phyloP scores from a whole-genome alignment of 2,113 vertebrate species.

The Psilopogon haemacephalus region DNA sequence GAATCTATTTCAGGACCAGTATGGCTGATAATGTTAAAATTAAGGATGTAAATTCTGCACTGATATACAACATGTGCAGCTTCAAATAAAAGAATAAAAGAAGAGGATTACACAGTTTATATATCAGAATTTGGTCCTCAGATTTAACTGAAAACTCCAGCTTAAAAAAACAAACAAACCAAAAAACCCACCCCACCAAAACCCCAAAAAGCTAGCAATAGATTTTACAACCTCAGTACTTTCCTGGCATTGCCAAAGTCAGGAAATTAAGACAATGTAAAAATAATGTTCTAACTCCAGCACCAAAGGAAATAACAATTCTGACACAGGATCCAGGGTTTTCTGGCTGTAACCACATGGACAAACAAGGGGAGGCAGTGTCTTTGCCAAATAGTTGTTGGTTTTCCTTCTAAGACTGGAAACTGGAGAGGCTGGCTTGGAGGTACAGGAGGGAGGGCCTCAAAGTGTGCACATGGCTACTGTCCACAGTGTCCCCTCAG shows the following conservation, averaged over 20 bases:
- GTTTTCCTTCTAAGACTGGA: neutral
- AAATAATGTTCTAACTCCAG: neutral
- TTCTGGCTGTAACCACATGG: neutral
- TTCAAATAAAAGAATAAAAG: neutral
- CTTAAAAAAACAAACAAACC: neutral
- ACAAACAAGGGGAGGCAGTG: neutral
- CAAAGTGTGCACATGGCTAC: neutral
- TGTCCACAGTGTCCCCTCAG: neutral
- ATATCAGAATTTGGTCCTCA: neutral
- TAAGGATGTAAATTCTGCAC: neutral
- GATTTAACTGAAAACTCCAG: neutral
- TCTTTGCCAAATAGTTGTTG: neutral
- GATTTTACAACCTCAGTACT: neutral
- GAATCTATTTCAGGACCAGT: neutral
- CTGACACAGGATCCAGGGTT: neutral
- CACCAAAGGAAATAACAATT: neutral
- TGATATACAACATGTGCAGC: neutral
- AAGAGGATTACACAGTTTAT: neutral
- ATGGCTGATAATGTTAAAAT: neutral
- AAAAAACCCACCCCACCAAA: too few relatives aligned
- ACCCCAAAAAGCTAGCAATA: neutral
- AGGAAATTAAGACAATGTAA: slow-evolving; percentile 11
- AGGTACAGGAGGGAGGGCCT: neutral
- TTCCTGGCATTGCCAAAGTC: neutral
- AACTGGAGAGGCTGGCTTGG: neutral